Conservation (phyloP, 2,888 invertebrate species). For the Scaptomyza parva region DNA sequence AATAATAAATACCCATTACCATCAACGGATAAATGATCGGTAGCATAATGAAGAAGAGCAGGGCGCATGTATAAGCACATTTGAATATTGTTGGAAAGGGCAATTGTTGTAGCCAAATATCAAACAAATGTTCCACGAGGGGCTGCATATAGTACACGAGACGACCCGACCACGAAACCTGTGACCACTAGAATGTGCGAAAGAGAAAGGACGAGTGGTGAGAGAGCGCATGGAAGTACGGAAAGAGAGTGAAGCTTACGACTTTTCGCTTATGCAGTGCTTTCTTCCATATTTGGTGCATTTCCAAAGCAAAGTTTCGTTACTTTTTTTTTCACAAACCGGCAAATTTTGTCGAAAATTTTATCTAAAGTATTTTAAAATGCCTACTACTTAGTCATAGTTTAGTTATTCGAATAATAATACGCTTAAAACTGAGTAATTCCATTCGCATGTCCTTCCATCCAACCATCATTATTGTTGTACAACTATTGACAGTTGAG, state of each 20-base stretch:
- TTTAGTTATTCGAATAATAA: no score
- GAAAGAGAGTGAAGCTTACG: slow-evolving; percentile 58
- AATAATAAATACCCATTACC: slow-evolving; percentile 63
- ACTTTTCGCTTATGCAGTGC: slow-evolving; percentile 78
- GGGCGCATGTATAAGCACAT: slow-evolving; percentile 55
- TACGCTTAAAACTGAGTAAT: no score
- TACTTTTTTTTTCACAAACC: not conserved
- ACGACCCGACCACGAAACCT: slow-evolving; percentile 59
- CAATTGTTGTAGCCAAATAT: slow-evolving; percentile 76
- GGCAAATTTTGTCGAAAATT: slow-evolving; percentile 19
- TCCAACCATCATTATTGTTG: slow-evolving; percentile 24
- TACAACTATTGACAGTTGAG: slow-evolving; percentile 37
- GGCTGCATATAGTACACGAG: slow-evolving; percentile 76
- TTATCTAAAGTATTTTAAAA: slow-evolving; percentile 4
- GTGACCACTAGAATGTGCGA: slow-evolving; percentile 64
- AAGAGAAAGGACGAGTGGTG: not conserved
- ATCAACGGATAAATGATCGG: slow-evolving; percentile 61
- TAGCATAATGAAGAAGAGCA: slow-evolving; percentile 64
- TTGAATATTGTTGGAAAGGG: slow-evolving; percentile 81
- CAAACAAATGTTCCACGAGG: slow-evolving; percentile 66
- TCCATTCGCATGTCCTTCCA: no score
- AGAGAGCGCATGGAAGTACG: not conserved
- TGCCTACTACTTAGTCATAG: slow-evolving; percentile 2
- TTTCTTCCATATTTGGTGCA: slow-evolving; percentile 76
- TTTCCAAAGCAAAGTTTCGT: slow-evolving; percentile 13